These are phyloP conservation scores for Drosophila leonis DNA, from an alignment of 2,888 invertebrate species.

Conservation along the genomic window DNA sequence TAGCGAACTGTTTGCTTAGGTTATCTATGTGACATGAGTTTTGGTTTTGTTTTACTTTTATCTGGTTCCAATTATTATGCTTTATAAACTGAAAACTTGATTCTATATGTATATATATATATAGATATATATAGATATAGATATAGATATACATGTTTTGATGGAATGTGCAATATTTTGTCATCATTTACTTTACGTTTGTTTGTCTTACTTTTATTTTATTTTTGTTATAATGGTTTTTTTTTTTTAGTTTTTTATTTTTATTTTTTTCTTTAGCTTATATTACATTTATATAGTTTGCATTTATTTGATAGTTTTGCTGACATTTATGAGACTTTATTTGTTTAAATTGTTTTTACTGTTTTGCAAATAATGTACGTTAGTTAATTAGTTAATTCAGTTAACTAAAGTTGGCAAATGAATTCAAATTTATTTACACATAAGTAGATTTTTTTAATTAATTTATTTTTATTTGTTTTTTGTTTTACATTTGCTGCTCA, in stretches of 20 bases:
- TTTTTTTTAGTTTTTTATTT: background rate
- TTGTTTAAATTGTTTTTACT: conserved; percentile 30
- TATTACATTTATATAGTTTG: conserved; percentile 50
- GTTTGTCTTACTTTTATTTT: conserved; percentile 11
- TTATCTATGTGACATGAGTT: conserved; percentile 43
- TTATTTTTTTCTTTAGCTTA: conserved; percentile 41
- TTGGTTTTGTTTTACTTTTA: conserved; percentile 16
- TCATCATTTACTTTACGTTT: background rate
- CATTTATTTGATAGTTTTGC: conserved; percentile 38
- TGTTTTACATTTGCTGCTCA: conserved; percentile 23
- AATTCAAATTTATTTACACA: conserved; percentile 42
- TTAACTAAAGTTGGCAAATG: conserved; percentile 33
- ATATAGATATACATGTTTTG: conserved; percentile 4
- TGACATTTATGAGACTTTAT: conserved; percentile 38
- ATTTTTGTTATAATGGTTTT: conserved; percentile 18
- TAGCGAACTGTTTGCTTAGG: conserved; percentile 31
- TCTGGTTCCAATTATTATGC: conserved; percentile 15
- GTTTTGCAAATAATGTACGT: conserved; percentile 35
- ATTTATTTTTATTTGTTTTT: background rate
- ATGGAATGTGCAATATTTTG: conserved; percentile 33
- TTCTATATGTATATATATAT: background rate
- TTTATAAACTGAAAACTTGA: conserved; percentile 12
- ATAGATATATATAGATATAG: background rate
- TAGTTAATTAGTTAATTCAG: conserved; percentile 45
- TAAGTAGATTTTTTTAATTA: conserved; percentile 10